phyloP scores from a whole-genome alignment of 2,888 invertebrate genomes.

The Eupithecia centaureata region DNA sequence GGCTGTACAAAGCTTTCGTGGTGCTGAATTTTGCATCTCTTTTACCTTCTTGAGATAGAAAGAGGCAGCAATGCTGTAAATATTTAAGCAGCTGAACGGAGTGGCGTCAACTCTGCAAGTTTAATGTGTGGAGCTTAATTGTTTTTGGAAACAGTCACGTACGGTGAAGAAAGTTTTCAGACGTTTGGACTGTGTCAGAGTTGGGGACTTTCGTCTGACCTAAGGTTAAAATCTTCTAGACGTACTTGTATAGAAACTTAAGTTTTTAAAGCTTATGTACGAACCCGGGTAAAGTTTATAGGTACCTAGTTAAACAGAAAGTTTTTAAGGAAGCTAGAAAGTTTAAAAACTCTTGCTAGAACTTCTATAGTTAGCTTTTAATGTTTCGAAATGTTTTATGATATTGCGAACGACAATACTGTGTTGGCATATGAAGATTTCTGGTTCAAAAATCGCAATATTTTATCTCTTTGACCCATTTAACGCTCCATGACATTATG shows the following conservation, averaged over 20 bases:
- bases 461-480: constrained; percentile 14
- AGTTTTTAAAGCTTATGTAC: too few relatives aligned
- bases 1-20: constrained; percentile 25
- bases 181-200: background rate
- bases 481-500: constrained; percentile 11
- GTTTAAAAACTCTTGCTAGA: background rate
- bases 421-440: background rate
- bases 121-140: constrained; percentile 58
- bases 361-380: background rate
- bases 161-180: constrained; percentile 14
- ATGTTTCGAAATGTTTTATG: background rate
- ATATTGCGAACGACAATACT: background rate
- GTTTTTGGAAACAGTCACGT: constrained; percentile 52
- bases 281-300: background rate
- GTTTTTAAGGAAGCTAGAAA: background rate
- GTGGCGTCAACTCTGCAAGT: constrained; percentile 53
- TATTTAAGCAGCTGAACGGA: constrained; percentile 48
- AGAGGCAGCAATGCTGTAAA: constrained; percentile 44
- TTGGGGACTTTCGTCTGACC: background rate
- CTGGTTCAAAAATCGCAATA: background rate
- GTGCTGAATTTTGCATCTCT: constrained; percentile 27
- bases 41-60: constrained; percentile 37
- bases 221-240: background rate
- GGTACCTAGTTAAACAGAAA: background rate
- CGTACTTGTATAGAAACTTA: background rate